A percentile compares a stretch with the other conserved stretches of the same genome.
Conservation (phyloP, 1,140 invertebrate species). For the Drosophila funebris region DNA sequence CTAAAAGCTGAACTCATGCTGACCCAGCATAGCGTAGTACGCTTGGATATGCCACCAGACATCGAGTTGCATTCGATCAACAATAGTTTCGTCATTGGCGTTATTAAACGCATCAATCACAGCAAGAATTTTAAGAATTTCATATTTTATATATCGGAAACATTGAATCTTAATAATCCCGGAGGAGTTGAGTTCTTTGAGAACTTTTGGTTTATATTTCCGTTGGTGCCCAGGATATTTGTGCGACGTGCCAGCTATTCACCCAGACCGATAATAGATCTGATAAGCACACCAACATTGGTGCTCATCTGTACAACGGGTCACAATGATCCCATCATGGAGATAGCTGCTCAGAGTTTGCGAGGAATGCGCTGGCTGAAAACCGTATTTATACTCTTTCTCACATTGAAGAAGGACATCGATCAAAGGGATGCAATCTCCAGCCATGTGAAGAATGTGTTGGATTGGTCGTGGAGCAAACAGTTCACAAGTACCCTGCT, state of each 20-base stretch:
- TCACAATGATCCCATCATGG: conserved; percentile 69
- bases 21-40: background rate
- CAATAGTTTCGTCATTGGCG: conserved; percentile 53
- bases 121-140: conserved; percentile 69
- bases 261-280: conserved; percentile 25
- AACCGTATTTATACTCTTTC: conserved; percentile 67
- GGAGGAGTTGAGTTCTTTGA: conserved; percentile 50
- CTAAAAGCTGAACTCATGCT: conserved; percentile 52
- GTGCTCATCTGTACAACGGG: conserved; percentile 63
- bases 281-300: conserved; percentile 69
- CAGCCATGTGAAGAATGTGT: conserved; percentile 24
- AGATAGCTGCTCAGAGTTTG: conserved; percentile 56
- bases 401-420: conserved; percentile 8
- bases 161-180: conserved; percentile 42
- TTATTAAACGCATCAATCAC: conserved; percentile 45
- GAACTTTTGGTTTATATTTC: conserved; percentile 54
- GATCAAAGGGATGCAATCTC: conserved; percentile 22
- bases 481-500: conserved; percentile 66
- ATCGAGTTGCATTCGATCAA: conserved; percentile 32
- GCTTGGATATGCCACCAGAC: background rate
- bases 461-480: conserved; percentile 63
- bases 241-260: conserved; percentile 29
- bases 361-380: conserved; percentile 51
- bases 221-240: conserved; percentile 51
- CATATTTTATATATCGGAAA: conserved; percentile 71